Evolutionary conservation across 37 sponge, comb jelly and placozoan genomes (phyloP), one percentile per base, ranked within the genome.

Genomic region (Aphrocallistes beatrix): DNA sequence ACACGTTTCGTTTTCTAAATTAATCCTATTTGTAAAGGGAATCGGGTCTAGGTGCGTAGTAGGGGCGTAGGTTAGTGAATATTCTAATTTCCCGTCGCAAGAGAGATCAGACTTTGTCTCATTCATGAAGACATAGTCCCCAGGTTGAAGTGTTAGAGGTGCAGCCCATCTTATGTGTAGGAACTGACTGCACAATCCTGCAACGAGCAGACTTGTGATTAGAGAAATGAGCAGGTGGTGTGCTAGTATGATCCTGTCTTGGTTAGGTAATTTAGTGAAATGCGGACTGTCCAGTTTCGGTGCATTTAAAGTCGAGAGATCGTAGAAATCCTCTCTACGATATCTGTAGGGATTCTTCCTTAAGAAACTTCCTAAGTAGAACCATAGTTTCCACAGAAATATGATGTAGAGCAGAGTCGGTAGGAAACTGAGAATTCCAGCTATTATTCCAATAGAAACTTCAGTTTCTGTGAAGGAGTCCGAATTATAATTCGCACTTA

Each of bases 301-400:
- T 32, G 75, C 75, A 19, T 19, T 19, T 19, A 30, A 6, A 60
- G n/a, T 60, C 10, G 10, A 6, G 1, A 60, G n/a, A 32, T 3
- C 21, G 32, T 60, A 3, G n/a, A 60, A 60, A 60, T 60, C 75
- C 34, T 60, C 75, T 25, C 10, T 3, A 25, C 75, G 25, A 28
- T 19, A 60, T 60, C 75, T 21, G n/a, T 19, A 60, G 28, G 10
- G 10, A 17, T 47, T 47, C 75, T 60, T 60, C 34, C 75, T 28
- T 3, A 60, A 60, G 1, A 60, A 19, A 25, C n/a, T 60, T 60
- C 75, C 75, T 25, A 19, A 60, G 25, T 32, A 60, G n/a, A 60
- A 60, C 75, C 75, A 60, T 28, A 60, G n/a, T 60, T 60, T 60
- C 75, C 75, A 60, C 3, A 60, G 75, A 28, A 60, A 60, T 30